Evolutionary conservation across 2,797 vertebrate species (phyloP).

Genomic region (Darevskia mixta): DNA sequence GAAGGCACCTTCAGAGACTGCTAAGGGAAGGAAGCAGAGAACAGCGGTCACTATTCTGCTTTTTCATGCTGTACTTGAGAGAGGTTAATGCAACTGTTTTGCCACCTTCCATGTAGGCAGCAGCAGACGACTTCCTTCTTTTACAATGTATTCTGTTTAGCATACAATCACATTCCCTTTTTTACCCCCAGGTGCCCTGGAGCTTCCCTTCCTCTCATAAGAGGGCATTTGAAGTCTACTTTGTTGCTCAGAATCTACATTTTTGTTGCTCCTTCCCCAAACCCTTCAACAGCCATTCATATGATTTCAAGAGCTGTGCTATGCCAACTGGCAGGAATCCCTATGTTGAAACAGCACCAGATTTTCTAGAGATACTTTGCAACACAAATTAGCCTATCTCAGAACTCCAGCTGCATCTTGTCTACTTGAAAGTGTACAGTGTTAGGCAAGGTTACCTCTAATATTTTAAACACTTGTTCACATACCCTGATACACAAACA

Average conservation of each 20-base stretch:
- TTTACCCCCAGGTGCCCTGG: conserved; percentile 7
- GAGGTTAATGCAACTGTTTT: neutral
- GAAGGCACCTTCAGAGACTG: too few relatives aligned
- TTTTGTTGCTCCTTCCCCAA: conserved; percentile 16
- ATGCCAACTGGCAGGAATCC: conserved; percentile 51
- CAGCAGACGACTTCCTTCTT: neutral
- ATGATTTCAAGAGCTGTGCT: conserved; percentile 39
- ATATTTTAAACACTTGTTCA: neutral
- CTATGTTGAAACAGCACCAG: conserved; percentile 7
- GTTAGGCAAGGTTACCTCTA: neutral
- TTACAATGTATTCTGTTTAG: neutral
- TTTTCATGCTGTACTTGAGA: neutral
- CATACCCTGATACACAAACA: neutral
- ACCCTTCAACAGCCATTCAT: conserved; percentile 24
- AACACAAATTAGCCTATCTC: conserved; percentile 7
- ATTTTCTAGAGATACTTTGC: conserved; percentile 42
- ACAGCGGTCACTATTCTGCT: neutral
- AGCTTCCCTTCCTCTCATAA: conserved; percentile 33
- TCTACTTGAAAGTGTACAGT: conserved; percentile 20
- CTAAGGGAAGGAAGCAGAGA: neutral
- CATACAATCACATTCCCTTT: neutral
- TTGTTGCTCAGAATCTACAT: conserved; percentile 24
- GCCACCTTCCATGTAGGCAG: neutral
- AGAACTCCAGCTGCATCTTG: neutral
- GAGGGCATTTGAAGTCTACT: neutral